These are phyloP conservation scores for Hyposoter didymator DNA, from an alignment of 2,888 invertebrate species.

Conservation along the genomic window DNA sequence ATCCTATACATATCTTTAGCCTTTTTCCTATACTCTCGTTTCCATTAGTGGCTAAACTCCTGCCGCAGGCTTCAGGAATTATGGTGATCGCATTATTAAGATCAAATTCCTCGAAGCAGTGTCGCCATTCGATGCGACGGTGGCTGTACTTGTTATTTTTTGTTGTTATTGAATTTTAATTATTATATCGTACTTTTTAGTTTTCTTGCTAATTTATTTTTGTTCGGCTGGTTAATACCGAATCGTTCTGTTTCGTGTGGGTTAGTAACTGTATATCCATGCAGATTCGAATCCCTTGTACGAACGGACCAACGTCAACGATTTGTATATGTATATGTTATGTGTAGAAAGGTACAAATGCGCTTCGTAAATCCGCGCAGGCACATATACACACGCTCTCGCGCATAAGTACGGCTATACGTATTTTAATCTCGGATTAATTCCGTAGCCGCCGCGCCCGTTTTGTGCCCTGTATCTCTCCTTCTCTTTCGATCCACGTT, in stretches of 20 bases:
- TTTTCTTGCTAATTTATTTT: conserved; percentile 27
- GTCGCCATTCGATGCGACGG: conserved; percentile 21
- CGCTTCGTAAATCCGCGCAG: conserved; percentile 65
- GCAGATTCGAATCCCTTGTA: conserved; percentile 46
- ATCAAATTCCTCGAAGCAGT: conserved; percentile 73
- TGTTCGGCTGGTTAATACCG: conserved; percentile 31
- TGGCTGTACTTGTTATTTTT: conserved; percentile 17
- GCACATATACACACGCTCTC: conserved; percentile 54
- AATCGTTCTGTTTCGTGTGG: conserved; percentile 9
- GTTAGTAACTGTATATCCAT: conserved; percentile 44
- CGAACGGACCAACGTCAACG: conserved; percentile 33
- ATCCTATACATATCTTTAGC: neutral
- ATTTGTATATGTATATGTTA: conserved; percentile 12
- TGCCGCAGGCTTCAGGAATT: conserved; percentile 36
- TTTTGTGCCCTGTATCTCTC: conserved; percentile 51
- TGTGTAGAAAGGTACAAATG: conserved; percentile 53
- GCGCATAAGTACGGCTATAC: conserved; percentile 69
- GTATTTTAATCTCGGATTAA: conserved; percentile 82
- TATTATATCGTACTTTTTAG: conserved; percentile 38
- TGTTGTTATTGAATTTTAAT: conserved; percentile 57
- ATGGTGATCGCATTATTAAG: conserved; percentile 76
- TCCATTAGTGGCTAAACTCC: conserved; percentile 8
- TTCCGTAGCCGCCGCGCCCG: conserved; percentile 72
- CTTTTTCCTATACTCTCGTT: conserved; percentile 4
- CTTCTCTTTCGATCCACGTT: conserved; percentile 7